Base-by-base conservation (phyloP, 2,888 invertebrate genomes). In the Dexiosoma caninum region DNA sequence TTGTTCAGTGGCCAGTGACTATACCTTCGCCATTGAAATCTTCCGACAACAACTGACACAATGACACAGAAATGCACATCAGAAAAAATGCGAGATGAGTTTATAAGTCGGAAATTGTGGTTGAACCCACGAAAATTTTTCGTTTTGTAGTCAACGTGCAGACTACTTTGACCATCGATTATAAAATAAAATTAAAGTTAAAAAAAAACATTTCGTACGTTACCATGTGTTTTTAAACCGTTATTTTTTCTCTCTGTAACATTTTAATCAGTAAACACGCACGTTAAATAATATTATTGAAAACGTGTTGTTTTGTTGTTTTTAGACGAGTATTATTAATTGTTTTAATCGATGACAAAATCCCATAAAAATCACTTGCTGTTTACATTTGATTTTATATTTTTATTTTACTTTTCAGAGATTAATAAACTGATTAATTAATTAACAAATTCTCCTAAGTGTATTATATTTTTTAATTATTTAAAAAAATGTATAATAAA, bases 291-390 rank as follows among this genome's bases (percentile, higher is more conserved):
- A 57, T 57, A 55, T 44, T 44, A 44, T 44, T 55, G n/a, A 44
- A 69, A 55, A 57, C 55, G 69, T 55, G 69, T 21, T 44, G 44
- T 69, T 69, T 53, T 51, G 10, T 10, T 51, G 23, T 40, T 55
- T 55, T 42, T 27, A n/a, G n/a, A n/a, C n/a, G n/a, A n/a, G n/a
- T n/a, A n/a, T 21, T 40, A 32, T 19, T 9, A 35, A 40, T 55
- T 67, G 30, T 12, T 55, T 19, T 21, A 19, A 7, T 51, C 12
- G 35, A 32, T n/a, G n/a, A 35, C 32, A 10, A 21, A 44, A 27
- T 44, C 9, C 3, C 19, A 23, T 57, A 32, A 32, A 57, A 69
- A 67, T 42, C 42, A 42, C 14, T 55, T 71, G 40, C 32, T 71
- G 60, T 42, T 71, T 60, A 60, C 51, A 49, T 49, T 59, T 16